Evolutionary conservation across 2,113 vertebrate species (phyloP).

Genomic region (Cephalophus harveyi): DNA sequence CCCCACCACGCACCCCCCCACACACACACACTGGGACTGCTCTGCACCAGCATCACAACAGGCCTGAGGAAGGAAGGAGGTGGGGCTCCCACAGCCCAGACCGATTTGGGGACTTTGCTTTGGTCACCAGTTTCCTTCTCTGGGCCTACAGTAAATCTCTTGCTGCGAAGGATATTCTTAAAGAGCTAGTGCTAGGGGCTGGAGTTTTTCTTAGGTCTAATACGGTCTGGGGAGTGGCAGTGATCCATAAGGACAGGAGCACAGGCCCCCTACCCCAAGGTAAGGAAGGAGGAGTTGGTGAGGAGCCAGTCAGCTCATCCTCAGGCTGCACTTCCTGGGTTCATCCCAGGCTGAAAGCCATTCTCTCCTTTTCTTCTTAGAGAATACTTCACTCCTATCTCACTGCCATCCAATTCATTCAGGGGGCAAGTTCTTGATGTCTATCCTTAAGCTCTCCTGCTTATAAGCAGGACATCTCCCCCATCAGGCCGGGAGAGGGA

Average conservation of each 20-base stretch:
- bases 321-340: not conserved
- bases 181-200: not conserved
- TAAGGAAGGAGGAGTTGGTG: not conserved
- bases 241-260: not conserved
- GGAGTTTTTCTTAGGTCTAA: not conserved
- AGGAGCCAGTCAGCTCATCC: not conserved
- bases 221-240: not conserved
- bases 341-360: not conserved
- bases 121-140: not conserved
- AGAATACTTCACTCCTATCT: not conserved
- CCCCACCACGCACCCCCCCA: rapidly evolving
- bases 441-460: not conserved
- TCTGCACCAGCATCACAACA: not conserved
- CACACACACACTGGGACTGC: not conserved
- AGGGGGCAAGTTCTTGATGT: not conserved
- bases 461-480: not conserved
- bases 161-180: not conserved
- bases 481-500: not conserved
- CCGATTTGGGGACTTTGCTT: not conserved
- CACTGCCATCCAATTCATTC: not conserved
- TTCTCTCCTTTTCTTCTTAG: not conserved
- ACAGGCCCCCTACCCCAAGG: not conserved
- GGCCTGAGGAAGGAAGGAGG: not conserved
- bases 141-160: not conserved
- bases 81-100: not conserved